Conservation (phyloP, 2,797 vertebrate species). For the Enteromius fasciolatus region DNA sequence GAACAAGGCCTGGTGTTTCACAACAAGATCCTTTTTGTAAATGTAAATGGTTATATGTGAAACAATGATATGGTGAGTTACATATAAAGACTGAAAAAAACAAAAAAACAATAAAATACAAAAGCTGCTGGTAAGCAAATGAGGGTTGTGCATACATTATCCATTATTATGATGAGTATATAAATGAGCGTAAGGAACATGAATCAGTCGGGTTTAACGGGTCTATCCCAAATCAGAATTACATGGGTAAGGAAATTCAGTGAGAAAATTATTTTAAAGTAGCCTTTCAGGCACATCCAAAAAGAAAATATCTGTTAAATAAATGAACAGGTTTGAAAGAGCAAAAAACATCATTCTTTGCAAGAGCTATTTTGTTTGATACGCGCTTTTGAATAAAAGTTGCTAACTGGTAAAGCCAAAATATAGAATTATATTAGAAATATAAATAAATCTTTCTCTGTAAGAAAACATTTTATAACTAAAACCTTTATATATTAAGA, state of each 20-base stretch:
- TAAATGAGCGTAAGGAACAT: conserved; percentile 22
- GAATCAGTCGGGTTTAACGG: conserved; percentile 3
- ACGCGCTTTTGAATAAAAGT: conserved; percentile 46
- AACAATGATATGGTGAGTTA: conserved; percentile 7
- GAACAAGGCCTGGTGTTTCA: conserved; percentile 3
- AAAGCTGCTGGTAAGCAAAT: not conserved
- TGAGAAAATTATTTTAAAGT: not conserved
- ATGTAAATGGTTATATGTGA: not conserved
- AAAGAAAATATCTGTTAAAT: conserved; percentile 32
- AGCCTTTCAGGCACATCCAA: conserved; percentile 9
- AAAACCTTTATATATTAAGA: conserved; percentile 58
- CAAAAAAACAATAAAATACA: not conserved
- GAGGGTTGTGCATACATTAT: conserved; percentile 23
- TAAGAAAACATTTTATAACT: conserved; percentile 48
- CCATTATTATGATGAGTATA: conserved; percentile 18
- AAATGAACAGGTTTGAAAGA: conserved; percentile 29
- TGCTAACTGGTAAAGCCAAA: conserved; percentile 68
- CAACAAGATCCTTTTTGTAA: not conserved
- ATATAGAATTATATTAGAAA: conserved; percentile 74
- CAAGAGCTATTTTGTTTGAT: conserved; percentile 38
- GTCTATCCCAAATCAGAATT: not conserved
- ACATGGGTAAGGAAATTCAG: not conserved
- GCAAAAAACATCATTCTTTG: conserved; percentile 15
- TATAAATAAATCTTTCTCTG: conserved; percentile 71
- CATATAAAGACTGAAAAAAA: not conserved